Evolutionary conservation across 2,888 invertebrate genomes (phyloP), one percentile per base, ranked within the genome.

Genomic region (Oasisia sp.): DNA sequence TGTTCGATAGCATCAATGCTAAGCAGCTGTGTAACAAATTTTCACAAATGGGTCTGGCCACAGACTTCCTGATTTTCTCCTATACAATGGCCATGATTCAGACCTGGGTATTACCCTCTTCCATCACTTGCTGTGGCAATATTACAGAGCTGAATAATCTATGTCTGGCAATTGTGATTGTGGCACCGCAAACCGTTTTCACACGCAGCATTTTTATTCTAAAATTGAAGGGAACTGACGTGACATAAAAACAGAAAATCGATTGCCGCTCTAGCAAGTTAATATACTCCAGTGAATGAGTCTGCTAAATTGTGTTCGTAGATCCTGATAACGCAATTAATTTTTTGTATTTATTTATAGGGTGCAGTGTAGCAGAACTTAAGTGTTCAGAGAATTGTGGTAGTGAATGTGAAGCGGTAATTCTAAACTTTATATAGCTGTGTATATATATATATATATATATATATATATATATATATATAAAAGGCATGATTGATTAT

Each of bases 141-240:
- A 74, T 74, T 74, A 74, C 74, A n/a, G 14, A 27, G 74, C 7
- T 74, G 74, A n/a, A 74, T 74, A 74, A 74, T 74, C 74, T 74
- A 74, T 7, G 50, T 14, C 50, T 50, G 12, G 50, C 50, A 50
- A 50, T 74, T 7, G 27, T 74, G 74, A 7, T 7, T 27, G 27
- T 19, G 74, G 27, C 58, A 58, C 58, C 27, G 14, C 58, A 58
- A 58, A 14, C 19, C 27, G 58, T 58, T 58, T 19, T 58, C 58
- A 74, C 74, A 74, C 19, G 74, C 74, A 19, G n/a, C 74, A 74
- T 74, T 74, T 74, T 74, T 74, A 74, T 74, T 74, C 74, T 74
- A 74, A 74, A 74, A 74, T n/a, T 74, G 74, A 74, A 19, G n/a
- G 74, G 19, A 74, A 74, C 74, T 74, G 74, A 74, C 74, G 27